Base-by-base conservation (phyloP, 2,888 invertebrate genomes). In the Dynastes grantii region DNA sequence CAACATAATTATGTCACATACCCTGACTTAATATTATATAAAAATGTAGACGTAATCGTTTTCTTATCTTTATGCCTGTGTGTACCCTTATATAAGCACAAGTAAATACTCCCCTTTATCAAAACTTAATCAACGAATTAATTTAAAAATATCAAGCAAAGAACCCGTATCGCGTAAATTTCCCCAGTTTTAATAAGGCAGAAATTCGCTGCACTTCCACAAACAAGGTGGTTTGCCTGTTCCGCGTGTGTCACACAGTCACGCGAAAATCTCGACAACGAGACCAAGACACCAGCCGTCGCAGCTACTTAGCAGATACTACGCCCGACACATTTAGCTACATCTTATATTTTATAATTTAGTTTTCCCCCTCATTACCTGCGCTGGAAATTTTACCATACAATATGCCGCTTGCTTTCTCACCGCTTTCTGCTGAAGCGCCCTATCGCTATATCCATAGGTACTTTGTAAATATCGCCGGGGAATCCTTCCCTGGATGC, bases 291-390 rank as follows among this genome's bases (percentile, higher is more conserved):
- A n/a, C 58, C 58, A 8, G 13, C 55, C 71, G 40, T 40, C 40
- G 8, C 16, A 73, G 73, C 73, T 61, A 73, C 73, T 73, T 73
- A 73, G 73, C 73, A 73, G 61, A 61, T 61, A 73, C 71, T 58
- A 58, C 71, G 71, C 71, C 40, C 58, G 22, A 40, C 58, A 40
- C 55, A 73, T 73, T 73, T 73, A 73, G 71, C 71, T 55, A 45
- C 61, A 73, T 58, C 58, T 70, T 71, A 70, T 77, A 77, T 77
- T 77, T 77, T 77, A 77, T 77, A 77, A 77, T 77, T 77, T 77
- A 71, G 71, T 77, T 77, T 77, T 77, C 77, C 61, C 63, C 71
- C 32, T 71, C 77, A 77, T 77, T 77, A 77, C 77, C 68, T 68
- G 37, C 51, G 68, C 71, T 63, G 70, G 51, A 71, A 63, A 71